Evolutionary conservation across 2,113 vertebrate genomes (phyloP).

Genomic region (Sterna hirundo): DNA sequence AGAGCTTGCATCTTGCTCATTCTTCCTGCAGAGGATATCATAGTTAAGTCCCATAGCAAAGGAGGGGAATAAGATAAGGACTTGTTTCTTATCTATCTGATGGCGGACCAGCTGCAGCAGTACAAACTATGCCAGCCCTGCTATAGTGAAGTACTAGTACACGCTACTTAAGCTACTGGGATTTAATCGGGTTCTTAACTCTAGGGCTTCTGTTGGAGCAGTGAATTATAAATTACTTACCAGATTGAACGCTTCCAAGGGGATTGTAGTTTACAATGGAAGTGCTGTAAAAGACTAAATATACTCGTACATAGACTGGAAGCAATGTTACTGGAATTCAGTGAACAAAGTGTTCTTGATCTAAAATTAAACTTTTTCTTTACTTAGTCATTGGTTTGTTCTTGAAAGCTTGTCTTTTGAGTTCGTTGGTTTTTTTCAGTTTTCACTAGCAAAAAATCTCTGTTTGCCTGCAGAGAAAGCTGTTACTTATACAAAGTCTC

Average conservation of each 20-base stretch:
- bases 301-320: background rate
- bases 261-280: background rate
- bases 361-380: slow-evolving; percentile 28
- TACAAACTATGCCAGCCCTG: background rate
- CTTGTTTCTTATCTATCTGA: background rate
- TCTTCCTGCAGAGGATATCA: background rate
- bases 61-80: background rate
- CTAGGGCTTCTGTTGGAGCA: background rate
- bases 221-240: background rate
- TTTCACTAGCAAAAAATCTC: background rate
- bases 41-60: background rate
- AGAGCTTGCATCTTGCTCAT: background rate
- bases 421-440: background rate
- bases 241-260: background rate
- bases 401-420: background rate
- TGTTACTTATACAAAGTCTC: background rate
- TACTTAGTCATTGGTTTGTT: slow-evolving; percentile 2
- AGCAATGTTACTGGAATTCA: background rate
- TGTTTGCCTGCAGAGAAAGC: background rate
- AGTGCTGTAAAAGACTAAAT: background rate
- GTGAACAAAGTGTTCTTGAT: slow-evolving; percentile 15
- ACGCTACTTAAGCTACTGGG: background rate
- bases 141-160: background rate
- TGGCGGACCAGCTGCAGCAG: background rate
- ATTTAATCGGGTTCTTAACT: slow-evolving; percentile 8